Evolutionary conservation across 1,140 invertebrate genomes (phyloP).

Genomic region (Brachionus koreanus): DNA sequence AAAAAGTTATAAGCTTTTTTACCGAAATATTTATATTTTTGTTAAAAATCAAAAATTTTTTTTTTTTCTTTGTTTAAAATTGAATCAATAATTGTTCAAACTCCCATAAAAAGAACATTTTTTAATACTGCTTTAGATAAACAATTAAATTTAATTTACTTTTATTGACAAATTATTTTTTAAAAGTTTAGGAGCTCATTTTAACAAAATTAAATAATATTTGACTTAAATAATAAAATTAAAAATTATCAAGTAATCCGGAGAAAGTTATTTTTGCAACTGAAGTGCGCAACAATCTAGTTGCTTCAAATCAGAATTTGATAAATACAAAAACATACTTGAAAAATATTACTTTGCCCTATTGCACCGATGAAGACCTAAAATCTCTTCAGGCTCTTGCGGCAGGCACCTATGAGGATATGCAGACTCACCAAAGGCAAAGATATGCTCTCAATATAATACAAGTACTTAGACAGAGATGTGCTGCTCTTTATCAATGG

Average conservation of each 20-base stretch:
- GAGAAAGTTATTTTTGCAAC: constrained; percentile 40
- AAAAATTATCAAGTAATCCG: constrained; percentile 1
- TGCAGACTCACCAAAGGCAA: constrained; percentile 8
- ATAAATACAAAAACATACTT: constrained; percentile 29
- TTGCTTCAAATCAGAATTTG: constrained; percentile 36
- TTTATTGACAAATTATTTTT: no score
- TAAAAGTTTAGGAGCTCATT: no score
- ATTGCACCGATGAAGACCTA: constrained; percentile 31
- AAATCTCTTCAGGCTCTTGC: constrained; percentile 23
- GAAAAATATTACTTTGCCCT: constrained; percentile 19
- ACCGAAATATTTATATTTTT: no score
- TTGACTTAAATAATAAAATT: neutral
- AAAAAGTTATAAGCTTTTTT: no score
- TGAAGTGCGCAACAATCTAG: constrained; percentile 42
- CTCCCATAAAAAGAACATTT: no score
- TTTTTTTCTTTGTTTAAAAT: no score
- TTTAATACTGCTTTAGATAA: no score
- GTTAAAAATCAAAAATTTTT: no score
- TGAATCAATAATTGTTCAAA: no score
- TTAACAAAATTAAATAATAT: no score
- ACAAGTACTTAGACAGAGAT: constrained; percentile 27
- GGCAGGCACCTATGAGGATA: constrained; percentile 25
- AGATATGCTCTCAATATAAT: constrained; percentile 20
- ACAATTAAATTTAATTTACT: no score
- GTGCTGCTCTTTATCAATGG: constrained; percentile 42